Percentiles rank a stretch among this genome's conserved stretches.
These are phyloP conservation scores for Thryonomys swinderianus DNA, from an alignment of 2,113 vertebrate genomes.

Conservation along the genomic window DNA sequence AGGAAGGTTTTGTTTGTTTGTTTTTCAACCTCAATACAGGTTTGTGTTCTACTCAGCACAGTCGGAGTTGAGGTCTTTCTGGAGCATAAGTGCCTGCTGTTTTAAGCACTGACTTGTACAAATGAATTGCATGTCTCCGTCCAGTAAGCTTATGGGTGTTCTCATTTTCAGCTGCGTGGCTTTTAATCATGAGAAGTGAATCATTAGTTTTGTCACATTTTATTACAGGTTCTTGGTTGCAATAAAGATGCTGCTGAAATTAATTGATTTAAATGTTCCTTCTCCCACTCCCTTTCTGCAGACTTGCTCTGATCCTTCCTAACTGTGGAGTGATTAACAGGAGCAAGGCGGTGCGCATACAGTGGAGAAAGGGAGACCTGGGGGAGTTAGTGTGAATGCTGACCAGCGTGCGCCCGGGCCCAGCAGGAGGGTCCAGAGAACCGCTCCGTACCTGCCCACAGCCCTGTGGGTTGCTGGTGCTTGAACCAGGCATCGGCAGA, in stretches of 20 bases:
- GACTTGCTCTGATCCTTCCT: conserved; percentile 61
- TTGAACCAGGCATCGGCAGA: not conserved
- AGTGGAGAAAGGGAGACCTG: not conserved
- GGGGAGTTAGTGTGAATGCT: not conserved
- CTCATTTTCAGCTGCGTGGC: conserved; percentile 81
- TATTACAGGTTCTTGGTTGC: conserved; percentile 87
- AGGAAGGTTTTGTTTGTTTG: conserved; percentile 59
- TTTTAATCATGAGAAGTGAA: conserved; percentile 88
- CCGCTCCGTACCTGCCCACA: not conserved
- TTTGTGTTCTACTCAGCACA: conserved; percentile 78
- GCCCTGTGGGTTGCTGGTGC: not conserved
- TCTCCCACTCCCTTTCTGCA: conserved; percentile 40
- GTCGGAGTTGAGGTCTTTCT: conserved; percentile 84
- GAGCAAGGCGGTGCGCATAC: not conserved
- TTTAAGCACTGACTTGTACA: conserved; percentile 78
- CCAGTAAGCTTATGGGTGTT: conserved; percentile 82
- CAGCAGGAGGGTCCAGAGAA: not conserved
- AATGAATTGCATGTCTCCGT: conserved; percentile 85
- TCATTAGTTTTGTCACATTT: conserved; percentile 84
- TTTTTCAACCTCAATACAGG: conserved; percentile 56
- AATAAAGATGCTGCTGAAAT: conserved; percentile 89
- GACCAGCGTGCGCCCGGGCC: too few relatives aligned
- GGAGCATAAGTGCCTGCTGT: conserved; percentile 88
- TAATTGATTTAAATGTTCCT: conserved; percentile 81
- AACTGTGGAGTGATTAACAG: not conserved